Base-by-base conservation (phyloP, 2,113 vertebrate species). In the Osmerus eperlanus region DNA sequence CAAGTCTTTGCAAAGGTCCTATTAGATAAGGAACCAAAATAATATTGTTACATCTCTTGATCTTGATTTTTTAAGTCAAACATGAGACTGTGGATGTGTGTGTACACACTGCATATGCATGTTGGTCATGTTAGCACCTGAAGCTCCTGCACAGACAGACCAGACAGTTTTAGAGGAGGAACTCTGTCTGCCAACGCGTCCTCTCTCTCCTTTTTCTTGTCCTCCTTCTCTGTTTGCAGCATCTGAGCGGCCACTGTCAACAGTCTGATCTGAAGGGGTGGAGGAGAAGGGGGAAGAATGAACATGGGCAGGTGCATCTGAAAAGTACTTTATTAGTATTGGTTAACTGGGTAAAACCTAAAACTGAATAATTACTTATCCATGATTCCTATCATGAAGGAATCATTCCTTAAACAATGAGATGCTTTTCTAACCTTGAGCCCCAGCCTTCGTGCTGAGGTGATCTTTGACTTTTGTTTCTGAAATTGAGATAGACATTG, bases 1-100 rank as follows among this genome's bases (percentile, higher is more conserved):
- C 70, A 91, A 58, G 32, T 87, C 85, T 81, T 62, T 81, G 81
- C 84, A 90, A 13, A 91, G 64, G 63, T 87, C 79, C 87, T 92
- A 72, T 55, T 15, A 25, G 41, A 72, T 64, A 8, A 28, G 68
- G 18, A 62, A 16, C 21, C 68, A 61, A 67, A 28, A 3, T 60
- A n/a, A n/a, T 9, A 59, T 54, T 18, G 15, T 29, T 36, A 32
- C 21, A 9, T 36, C 15, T 11, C n/a, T 11, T 16, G 13, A 7
- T 32, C 5, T 36, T 56, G n/a, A 4, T n/a, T 19, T 47, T 47
- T 47, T 5, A 12, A 47, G 9, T 47, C 55, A 56, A 16, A 18
- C 15, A 18, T n/a, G 16, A 19, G 15, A 55, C 54, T 55, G 18
- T 55, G 13, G 3, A 15, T 15, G 3, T 15, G 54, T 55, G 5